These are phyloP conservation scores for Tachysurus vachellii DNA, from an alignment of 2,113 vertebrate genomes.

Conservation along the genomic window DNA sequence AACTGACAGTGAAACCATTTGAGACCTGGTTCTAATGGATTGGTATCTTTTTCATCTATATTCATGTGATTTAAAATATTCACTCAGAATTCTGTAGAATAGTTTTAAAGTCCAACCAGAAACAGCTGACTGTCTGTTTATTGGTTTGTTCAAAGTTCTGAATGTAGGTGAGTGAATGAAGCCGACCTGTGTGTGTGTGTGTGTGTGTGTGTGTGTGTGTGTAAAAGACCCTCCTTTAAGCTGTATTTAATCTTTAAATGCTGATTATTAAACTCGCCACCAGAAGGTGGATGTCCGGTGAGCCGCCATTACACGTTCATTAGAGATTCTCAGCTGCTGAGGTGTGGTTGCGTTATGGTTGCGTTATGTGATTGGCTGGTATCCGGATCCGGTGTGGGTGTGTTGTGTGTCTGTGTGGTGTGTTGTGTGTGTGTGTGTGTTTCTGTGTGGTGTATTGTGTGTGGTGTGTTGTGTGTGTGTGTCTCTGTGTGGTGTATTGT, in stretches of 20 bases:
- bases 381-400: not conserved
- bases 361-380: slow-evolving; percentile 12
- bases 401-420: slow-evolving; percentile 4
- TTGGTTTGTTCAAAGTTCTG: too few relatives aligned
- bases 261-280: not conserved
- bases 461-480: not conserved
- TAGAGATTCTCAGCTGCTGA: not conserved
- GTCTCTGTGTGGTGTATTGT: not conserved
- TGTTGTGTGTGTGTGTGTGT: too few relatives aligned
- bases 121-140: too few relatives aligned
- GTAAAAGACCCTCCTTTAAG: not conserved
- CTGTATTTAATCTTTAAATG: not conserved
- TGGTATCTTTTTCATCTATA: too few relatives aligned
- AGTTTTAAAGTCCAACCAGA: too few relatives aligned
- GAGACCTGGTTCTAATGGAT: too few relatives aligned
- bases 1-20: too few relatives aligned
- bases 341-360: too few relatives aligned
- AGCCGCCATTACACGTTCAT: not conserved
- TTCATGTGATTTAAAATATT: too few relatives aligned
- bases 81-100: too few relatives aligned
- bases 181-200: not conserved
- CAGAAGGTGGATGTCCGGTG: not conserved
- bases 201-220: not conserved
- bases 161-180: not conserved
- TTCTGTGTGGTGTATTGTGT: too few relatives aligned